Conservation (phyloP, 1,140 invertebrate species). For the Idris sp. region DNA sequence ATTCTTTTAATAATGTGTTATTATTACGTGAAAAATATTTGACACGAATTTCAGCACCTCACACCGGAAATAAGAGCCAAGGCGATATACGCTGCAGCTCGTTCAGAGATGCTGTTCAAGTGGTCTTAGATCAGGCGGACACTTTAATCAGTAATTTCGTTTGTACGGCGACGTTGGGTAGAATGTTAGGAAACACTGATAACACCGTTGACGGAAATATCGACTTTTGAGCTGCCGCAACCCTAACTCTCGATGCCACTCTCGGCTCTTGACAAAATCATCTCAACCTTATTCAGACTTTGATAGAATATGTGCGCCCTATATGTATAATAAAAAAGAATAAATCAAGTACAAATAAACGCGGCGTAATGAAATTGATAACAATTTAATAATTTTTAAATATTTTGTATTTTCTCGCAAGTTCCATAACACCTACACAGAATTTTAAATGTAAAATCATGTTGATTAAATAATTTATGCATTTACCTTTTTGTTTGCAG, state of each 20-base stretch:
- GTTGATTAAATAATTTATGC: too few relatives aligned
- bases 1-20: background rate
- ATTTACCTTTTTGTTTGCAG: too few relatives aligned
- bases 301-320: slow-evolving; percentile 6
- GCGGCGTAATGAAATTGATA: slow-evolving; percentile 10
- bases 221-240: slow-evolving; percentile 75
- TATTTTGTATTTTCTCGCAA: too few relatives aligned
- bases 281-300: slow-evolving; percentile 21
- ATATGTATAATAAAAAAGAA: slow-evolving; percentile 5
- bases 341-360: background rate
- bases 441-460: too few relatives aligned
- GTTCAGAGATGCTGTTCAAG: slow-evolving; percentile 29
- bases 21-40: slow-evolving; percentile 11
- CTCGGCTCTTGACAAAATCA: slow-evolving; percentile 41
- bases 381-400: too few relatives aligned
- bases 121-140: slow-evolving; percentile 50
- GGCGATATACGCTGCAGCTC: slow-evolving; percentile 34
- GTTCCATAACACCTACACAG: too few relatives aligned
- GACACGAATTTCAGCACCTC: slow-evolving; percentile 9
- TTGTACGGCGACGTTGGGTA: slow-evolving; percentile 73
- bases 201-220: slow-evolving; percentile 77
- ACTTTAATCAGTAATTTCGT: slow-evolving; percentile 77
- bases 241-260: slow-evolving; percentile 41
- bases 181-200: slow-evolving; percentile 75
- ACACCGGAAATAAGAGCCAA: slow-evolving; percentile 59